A percentile compares a stretch with the other conserved stretches of the same genome.
These are phyloP conservation scores for Ondatra zibethicus DNA, from an alignment of 2,113 vertebrate genomes.

Conservation along the genomic window DNA sequence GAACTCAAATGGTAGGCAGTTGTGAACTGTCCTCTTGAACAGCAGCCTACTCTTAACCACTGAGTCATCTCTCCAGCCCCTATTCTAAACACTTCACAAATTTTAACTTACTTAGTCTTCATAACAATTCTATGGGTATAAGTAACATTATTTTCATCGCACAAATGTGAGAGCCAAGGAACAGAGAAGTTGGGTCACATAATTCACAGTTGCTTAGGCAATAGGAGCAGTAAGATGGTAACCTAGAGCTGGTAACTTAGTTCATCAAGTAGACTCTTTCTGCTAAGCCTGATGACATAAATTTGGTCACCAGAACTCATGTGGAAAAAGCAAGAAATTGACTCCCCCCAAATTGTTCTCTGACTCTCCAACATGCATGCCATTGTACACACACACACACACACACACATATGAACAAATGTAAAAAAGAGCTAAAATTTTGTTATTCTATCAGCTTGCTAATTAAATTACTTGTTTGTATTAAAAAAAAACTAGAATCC, in stretches of 20 bases:
- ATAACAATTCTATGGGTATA: background rate
- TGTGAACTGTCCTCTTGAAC: background rate
- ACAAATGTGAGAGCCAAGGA: slow-evolving; percentile 13
- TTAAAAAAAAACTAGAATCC: too few species aligned
- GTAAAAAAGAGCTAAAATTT: background rate
- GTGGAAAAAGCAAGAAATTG: background rate
- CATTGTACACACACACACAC: background rate
- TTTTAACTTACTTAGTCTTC: background rate
- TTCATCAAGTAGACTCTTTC: background rate
- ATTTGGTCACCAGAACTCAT: background rate
- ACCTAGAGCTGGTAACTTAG: background rate
- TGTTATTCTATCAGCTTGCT: too few species aligned
- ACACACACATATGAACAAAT: too few species aligned
- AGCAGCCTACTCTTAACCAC: background rate
- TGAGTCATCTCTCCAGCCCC: background rate
- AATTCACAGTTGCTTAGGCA: background rate
- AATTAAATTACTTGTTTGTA: too few species aligned
- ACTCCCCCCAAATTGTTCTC: background rate
- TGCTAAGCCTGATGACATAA: background rate
- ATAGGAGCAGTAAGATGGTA: background rate
- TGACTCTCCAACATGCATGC: background rate
- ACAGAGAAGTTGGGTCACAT: background rate
- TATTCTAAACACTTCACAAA: background rate
- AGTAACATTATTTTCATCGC: background rate
- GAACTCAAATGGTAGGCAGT: background rate